Conservation (phyloP, 2,113 vertebrate species). For the Thalassarche chlororhynchos region DNA sequence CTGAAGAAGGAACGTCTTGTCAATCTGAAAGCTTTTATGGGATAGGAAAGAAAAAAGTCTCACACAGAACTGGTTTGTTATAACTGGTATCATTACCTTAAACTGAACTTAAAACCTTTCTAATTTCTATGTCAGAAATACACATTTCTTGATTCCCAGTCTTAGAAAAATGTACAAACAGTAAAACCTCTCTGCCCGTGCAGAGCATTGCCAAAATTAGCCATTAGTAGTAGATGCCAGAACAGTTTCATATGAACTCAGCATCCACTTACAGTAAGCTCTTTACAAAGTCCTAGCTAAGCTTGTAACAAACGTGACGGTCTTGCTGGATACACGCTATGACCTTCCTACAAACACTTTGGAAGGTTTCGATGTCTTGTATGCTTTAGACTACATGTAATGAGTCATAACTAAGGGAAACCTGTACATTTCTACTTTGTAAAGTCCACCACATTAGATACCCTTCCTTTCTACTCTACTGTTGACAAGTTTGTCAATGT, state of each 20-base stretch:
- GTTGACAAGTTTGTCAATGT: background rate
- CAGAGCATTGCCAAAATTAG: background rate
- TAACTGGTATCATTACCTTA: background rate
- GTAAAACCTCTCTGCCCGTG: background rate
- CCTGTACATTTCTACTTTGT: background rate
- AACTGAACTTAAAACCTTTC: background rate
- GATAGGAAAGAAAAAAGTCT: background rate
- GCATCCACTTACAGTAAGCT: background rate
- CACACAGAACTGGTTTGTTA: background rate
- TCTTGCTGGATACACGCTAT: background rate
- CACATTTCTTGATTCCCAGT: background rate
- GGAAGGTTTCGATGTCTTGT: rapidly evolving
- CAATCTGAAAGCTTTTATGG: background rate
- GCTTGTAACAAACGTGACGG: background rate
- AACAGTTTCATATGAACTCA: background rate
- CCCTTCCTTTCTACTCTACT: background rate
- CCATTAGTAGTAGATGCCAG: background rate
- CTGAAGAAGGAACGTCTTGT: background rate
- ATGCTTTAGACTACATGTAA: background rate
- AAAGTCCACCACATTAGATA: background rate
- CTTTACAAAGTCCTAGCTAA: background rate
- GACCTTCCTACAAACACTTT: background rate
- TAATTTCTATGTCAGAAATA: background rate
- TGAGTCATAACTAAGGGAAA: background rate
- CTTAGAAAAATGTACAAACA: background rate